Evolutionary conservation across 2,113 vertebrate genomes (phyloP).

Genomic region (Cairina moschata): DNA sequence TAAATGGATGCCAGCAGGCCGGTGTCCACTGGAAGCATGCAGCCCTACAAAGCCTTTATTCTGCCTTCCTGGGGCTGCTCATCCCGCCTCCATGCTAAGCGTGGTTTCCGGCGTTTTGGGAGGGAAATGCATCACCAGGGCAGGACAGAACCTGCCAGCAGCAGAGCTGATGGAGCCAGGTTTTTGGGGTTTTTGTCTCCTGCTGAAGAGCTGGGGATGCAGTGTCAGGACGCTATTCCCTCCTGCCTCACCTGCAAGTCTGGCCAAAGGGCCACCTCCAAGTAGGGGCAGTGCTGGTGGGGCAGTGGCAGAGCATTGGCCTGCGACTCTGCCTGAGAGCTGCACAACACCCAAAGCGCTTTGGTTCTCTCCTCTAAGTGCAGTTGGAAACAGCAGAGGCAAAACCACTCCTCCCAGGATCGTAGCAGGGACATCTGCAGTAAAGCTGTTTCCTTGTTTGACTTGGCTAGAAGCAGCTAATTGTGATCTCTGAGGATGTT

Average conservation of each 20-base stretch:
- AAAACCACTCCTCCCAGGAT: background rate
- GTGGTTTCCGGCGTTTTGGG: rapidly evolving
- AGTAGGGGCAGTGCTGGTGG: too few species aligned
- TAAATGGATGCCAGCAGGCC: too few species aligned
- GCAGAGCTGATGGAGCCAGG: too few species aligned
- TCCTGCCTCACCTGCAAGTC: too few species aligned
- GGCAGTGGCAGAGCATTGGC: too few species aligned
- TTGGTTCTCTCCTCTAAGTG: rapidly evolving
- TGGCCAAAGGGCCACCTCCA: too few species aligned
- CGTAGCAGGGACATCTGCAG: background rate
- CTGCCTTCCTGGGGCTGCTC: background rate
- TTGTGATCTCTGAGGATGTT: background rate
- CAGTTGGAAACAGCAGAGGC: background rate
- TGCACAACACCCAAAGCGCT: rapidly evolving
- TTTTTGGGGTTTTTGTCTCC: too few species aligned
- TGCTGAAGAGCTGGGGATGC: too few species aligned
- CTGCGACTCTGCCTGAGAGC: rapidly evolving
- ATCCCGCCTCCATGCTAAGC: rapidly evolving
- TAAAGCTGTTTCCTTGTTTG: background rate
- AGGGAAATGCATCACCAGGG: rapidly evolving
- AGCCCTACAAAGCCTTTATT: too few species aligned
- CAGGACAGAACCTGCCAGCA: background rate
- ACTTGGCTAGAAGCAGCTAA: background rate
- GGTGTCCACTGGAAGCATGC: too few species aligned
- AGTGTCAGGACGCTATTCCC: too few species aligned